Evolutionary conservation across 2,888 invertebrate species (phyloP).

Genomic region (Phortica okadai): DNA sequence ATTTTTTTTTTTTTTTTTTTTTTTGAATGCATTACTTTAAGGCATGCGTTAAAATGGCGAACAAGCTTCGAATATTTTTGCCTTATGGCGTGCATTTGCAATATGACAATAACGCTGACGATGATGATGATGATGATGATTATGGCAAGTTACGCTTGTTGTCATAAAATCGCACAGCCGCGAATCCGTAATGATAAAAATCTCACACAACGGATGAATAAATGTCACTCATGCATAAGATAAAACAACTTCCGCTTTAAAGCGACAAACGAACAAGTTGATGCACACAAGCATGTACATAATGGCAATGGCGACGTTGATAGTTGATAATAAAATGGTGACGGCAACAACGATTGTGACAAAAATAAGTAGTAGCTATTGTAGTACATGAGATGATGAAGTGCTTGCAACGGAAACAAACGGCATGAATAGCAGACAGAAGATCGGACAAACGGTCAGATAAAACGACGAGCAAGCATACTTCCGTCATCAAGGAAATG

Average conservation of each 20-base stretch:
- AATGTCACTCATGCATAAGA: slow-evolving; percentile 44
- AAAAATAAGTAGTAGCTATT: background rate
- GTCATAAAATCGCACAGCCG: slow-evolving; percentile 47
- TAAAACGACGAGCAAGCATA: too few relatives aligned
- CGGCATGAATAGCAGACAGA: too few relatives aligned
- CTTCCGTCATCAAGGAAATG: background rate
- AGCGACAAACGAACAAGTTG: background rate
- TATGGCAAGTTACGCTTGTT: slow-evolving; percentile 11
- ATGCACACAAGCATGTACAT: background rate
- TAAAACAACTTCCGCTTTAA: slow-evolving; percentile 58
- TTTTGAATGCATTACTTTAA: too few relatives aligned
- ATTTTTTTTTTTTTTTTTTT: too few relatives aligned
- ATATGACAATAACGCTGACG: too few relatives aligned
- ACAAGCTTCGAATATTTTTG: too few relatives aligned
- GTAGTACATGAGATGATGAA: background rate
- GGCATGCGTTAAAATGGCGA: too few relatives aligned
- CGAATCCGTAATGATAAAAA: slow-evolving; percentile 45
- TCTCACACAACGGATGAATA: slow-evolving; percentile 27
- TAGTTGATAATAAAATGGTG: background rate
- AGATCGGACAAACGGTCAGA: too few relatives aligned
- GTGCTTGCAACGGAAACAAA: too few relatives aligned
- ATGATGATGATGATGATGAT: too few relatives aligned
- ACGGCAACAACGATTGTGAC: background rate
- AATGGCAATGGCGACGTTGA: background rate
- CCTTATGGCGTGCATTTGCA: too few relatives aligned